Base-by-base conservation (phyloP, 2,113 vertebrate genomes). In the Butastur rufipennis region DNA sequence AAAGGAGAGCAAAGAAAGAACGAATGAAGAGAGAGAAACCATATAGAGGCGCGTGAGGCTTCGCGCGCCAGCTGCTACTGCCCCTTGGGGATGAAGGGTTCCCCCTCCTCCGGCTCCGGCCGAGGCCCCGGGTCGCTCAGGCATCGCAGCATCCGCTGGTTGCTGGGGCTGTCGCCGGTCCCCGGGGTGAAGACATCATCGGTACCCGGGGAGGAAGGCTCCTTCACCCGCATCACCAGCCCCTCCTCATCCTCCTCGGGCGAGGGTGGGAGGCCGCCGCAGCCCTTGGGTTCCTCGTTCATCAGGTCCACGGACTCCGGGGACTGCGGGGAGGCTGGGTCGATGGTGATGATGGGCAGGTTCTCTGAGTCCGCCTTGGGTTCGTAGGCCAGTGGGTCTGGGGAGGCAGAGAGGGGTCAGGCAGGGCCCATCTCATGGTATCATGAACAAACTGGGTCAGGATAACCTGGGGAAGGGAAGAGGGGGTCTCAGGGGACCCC, bases 41-140 rank as follows among this genome's bases (percentile, higher is more conserved):
- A 9, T 5, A 40, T 1, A 26, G 43, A 85, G 67, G 22, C 0
- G 52, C 0, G 29, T 7, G 68, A 61, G 89, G 78, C 82, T 83
- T 43, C 6, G 34, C 8, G 26, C 16, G 50, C 38, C 79, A 20
- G 42, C 79, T 4, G 58, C 86, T 98, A 98, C 77, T 98, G 97
- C 32, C 96, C 97, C 90, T 98, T 98, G 81, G 98, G 98, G 88
- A 99, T 98, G 97, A 99, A 99, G 78, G 99, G 99, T 42, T 99
- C 98, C 1, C 99, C 99, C 94, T 99, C 99, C 5, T 99, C 99
- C 1, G 99, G 99, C 31, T 99, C 99, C 0, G 98, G 98, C 48
- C 98, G 97, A 2, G 99, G 99, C 38, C 99, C 99, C 0, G 99
- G 99, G 98, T 99, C 99, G 22, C 99, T 99, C 94, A 99, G 98